Evolutionary conservation across 2,113 vertebrate genomes (phyloP).

Genomic region (Hippopotamus amphibius): DNA sequence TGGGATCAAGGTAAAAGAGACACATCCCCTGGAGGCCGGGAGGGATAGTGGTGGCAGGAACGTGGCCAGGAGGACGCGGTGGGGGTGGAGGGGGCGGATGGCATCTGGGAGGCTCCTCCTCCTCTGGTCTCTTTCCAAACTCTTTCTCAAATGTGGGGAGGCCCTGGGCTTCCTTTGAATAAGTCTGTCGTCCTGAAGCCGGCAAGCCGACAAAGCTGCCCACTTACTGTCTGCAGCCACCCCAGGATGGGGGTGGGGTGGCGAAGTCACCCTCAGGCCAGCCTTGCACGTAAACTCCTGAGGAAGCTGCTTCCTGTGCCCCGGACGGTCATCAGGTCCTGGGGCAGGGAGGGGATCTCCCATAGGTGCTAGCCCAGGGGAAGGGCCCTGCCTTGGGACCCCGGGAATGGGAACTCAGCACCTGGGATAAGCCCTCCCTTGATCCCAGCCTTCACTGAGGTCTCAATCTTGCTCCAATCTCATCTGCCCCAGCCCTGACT

Average conservation of each 20-base stretch:
- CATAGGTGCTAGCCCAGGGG: neutral
- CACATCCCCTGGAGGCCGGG: neutral
- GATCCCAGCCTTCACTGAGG: neutral
- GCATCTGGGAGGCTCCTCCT: neutral
- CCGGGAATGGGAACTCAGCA: fast-evolving
- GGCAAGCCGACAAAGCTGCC: neutral
- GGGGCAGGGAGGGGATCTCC: too few relatives aligned
- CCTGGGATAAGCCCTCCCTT: neutral
- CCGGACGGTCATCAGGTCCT: neutral
- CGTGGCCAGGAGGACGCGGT: neutral
- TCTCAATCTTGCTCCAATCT: neutral
- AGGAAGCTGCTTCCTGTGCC: neutral
- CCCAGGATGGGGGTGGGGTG: too few relatives aligned
- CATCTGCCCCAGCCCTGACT: neutral
- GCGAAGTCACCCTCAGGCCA: neutral
- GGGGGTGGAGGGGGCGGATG: fast-evolving
- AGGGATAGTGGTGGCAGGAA: neutral
- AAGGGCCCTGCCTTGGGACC: neutral
- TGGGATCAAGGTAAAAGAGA: conserved; percentile 38
- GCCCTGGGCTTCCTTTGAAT: neutral
- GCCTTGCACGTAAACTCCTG: neutral
- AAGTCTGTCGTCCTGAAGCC: neutral
- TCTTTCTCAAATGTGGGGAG: neutral
- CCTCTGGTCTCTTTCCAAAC: neutral
- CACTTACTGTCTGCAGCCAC: neutral